phyloP scores from a whole-genome alignment of 2,113 vertebrate species.

The Melanerpes formicivorus region DNA sequence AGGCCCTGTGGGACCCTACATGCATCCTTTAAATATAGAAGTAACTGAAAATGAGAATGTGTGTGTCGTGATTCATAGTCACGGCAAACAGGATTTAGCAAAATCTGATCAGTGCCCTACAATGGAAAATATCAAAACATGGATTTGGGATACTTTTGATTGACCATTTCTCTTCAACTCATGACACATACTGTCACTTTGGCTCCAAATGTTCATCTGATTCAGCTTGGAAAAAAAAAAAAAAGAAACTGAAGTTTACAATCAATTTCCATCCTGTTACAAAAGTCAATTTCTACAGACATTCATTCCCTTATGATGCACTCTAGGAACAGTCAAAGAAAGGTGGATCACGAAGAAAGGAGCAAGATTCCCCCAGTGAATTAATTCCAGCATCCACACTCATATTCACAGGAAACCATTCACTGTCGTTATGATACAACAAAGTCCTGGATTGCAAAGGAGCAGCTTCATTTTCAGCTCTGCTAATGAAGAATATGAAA shows the following conservation, averaged over 20 bases:
- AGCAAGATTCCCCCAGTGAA: background rate
- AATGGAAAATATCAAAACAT: background rate
- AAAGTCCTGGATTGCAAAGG: background rate
- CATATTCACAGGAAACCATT: background rate
- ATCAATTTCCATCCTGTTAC: background rate
- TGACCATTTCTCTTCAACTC: background rate
- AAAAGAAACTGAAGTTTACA: slow-evolving; percentile 11
- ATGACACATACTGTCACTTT: background rate
- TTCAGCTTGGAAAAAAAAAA: background rate
- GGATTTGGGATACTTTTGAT: slow-evolving; percentile 20
- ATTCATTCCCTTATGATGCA: background rate
- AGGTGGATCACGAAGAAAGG: background rate
- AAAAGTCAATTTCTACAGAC: slow-evolving; percentile 11
- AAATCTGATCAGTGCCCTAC: background rate
- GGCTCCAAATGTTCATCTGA: background rate
- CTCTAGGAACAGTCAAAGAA: background rate
- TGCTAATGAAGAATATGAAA: background rate
- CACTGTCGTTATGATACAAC: background rate
- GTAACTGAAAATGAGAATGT: background rate
- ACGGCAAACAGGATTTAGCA: background rate
- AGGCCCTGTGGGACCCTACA: background rate
- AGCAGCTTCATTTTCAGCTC: slow-evolving; percentile 24
- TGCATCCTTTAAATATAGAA: background rate
- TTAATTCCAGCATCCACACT: background rate
- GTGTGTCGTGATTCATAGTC: background rate